Evolutionary conservation across 2,888 invertebrate species (phyloP).

Genomic region (Rhopalosiphum nymphaeae): DNA sequence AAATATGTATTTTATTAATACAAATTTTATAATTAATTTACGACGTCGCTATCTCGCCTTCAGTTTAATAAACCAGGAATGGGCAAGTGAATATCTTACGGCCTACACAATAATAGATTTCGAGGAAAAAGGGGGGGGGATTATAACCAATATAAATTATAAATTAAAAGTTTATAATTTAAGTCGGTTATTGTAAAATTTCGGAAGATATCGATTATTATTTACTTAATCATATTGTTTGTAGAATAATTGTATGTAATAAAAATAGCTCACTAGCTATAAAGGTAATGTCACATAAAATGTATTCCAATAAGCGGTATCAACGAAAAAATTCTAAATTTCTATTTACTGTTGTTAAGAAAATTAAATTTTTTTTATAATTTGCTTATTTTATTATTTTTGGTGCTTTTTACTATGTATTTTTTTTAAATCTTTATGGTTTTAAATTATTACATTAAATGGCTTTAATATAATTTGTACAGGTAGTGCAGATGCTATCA

Average conservation of each 20-base stretch:
- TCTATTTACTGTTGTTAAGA: background rate
- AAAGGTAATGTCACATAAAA: background rate
- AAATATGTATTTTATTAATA: background rate
- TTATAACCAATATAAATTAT: background rate
- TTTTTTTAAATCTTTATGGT: background rate
- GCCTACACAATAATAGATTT: background rate
- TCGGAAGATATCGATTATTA: background rate
- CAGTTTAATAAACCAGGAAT: background rate
- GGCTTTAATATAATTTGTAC: conserved; percentile 64
- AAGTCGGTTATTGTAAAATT: background rate
- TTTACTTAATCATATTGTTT: background rate
- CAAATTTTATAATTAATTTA: too few relatives aligned
- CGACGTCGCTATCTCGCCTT: background rate
- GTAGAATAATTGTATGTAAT: background rate
- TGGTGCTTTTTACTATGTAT: background rate
- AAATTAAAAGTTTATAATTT: background rate
- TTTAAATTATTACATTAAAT: background rate
- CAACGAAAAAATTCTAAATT: background rate
- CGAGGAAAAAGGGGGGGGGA: background rate
- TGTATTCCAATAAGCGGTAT: background rate
- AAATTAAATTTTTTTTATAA: background rate
- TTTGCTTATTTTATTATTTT: background rate
- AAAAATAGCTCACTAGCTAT: background rate
- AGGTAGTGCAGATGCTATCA: conserved; percentile 91
- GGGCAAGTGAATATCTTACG: background rate